Evolutionary conservation across 2,888 invertebrate genomes (phyloP).

Genomic region (Lottia scabra): DNA sequence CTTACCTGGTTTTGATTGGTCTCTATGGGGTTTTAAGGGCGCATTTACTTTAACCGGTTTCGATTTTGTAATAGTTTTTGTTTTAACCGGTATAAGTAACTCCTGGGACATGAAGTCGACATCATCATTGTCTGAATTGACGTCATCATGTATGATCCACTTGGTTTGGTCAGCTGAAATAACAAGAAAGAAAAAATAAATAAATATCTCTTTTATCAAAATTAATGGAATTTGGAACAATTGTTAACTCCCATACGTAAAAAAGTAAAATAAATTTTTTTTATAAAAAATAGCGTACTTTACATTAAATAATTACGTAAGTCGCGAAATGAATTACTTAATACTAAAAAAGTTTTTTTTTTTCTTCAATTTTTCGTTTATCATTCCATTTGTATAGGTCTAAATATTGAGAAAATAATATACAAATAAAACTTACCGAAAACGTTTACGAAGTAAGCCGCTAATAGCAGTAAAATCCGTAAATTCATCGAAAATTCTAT

Average conservation of each 20-base stretch:
- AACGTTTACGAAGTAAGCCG: background rate
- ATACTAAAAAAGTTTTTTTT: too few relatives aligned
- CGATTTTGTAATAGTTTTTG: background rate
- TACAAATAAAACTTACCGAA: background rate
- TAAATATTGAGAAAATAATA: too few relatives aligned
- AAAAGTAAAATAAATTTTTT: too few relatives aligned
- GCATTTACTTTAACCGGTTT: background rate
- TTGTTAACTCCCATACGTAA: too few relatives aligned
- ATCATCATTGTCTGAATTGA: background rate
- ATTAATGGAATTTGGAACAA: too few relatives aligned
- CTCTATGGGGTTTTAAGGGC: background rate
- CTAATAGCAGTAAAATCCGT: background rate
- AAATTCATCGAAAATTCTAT: slow-evolving; percentile 3
- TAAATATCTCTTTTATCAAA: too few relatives aligned
- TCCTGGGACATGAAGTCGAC: background rate
- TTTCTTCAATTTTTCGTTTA: too few relatives aligned
- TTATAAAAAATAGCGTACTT: too few relatives aligned
- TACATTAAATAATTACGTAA: too few relatives aligned
- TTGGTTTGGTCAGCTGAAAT: background rate
- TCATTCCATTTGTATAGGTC: too few relatives aligned
- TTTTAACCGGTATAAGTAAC: slow-evolving; percentile 2
- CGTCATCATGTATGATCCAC: background rate
- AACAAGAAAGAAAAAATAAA: background rate
- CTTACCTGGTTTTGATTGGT: slow-evolving; percentile 2
- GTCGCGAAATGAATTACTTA: too few relatives aligned